These are phyloP conservation scores for Triops cancriformis DNA, from an alignment of 1,140 invertebrate genomes.

Conservation along the genomic window DNA sequence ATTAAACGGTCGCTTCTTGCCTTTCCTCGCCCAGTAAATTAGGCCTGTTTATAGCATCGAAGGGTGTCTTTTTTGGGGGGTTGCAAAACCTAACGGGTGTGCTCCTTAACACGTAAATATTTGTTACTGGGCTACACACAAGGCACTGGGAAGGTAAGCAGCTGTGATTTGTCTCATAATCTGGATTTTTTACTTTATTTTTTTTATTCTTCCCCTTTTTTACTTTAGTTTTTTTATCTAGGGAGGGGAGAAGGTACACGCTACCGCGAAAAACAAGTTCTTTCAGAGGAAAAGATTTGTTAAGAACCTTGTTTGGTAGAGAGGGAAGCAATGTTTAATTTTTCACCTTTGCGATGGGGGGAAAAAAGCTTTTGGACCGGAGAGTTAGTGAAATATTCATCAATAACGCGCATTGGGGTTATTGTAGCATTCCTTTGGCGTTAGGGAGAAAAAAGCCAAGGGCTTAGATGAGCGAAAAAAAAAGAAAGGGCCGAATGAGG, in stretches of 20 bases:
- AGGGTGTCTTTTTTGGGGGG: constrained; percentile 4
- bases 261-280: no score
- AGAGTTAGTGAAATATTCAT: not conserved
- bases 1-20: not conserved
- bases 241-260: no score
- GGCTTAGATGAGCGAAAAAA: not conserved
- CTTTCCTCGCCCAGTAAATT: not conserved
- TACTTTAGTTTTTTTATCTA: no score
- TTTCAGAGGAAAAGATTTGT: no score
- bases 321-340: no score
- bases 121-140: not conserved
- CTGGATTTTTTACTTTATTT: not conserved
- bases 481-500: not conserved
- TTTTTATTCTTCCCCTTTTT: not conserved
- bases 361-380: not conserved
- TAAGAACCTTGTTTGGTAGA: no score
- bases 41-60: not conserved
- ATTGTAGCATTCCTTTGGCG: not conserved
- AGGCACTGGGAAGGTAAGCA: not conserved
- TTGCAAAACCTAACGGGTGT: not conserved
- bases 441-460: not conserved
- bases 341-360: not conserved
- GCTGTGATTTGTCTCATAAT: constrained; percentile 5
- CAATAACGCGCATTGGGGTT: not conserved
- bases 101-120: not conserved